These are phyloP conservation scores for Tonatia bakeri DNA, from an alignment of 2,113 vertebrate genomes.

Conservation along the genomic window DNA sequence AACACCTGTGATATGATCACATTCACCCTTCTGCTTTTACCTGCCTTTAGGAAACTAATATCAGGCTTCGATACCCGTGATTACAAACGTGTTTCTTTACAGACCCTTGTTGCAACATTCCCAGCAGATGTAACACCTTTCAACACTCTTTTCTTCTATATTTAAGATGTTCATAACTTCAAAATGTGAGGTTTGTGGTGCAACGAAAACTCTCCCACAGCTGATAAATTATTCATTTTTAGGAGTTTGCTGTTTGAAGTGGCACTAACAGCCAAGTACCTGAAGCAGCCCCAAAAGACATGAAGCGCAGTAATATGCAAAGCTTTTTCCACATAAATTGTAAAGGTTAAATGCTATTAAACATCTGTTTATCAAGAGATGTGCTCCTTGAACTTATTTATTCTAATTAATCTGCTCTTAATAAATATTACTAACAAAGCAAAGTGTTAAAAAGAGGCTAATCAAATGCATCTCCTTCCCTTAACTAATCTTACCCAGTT, in stretches of 20 bases:
- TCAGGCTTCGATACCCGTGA: slow-evolving; percentile 34
- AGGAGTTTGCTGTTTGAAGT: slow-evolving; percentile 36
- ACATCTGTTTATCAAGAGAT: slow-evolving; percentile 56
- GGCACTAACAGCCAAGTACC: slow-evolving; percentile 11
- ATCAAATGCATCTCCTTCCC: neutral
- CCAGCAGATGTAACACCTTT: neutral
- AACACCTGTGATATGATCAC: neutral
- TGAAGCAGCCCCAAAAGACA: slow-evolving; percentile 55
- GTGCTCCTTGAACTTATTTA: slow-evolving; percentile 34
- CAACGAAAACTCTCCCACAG: slow-evolving; percentile 40
- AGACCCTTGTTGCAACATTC: neutral
- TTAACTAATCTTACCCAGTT: neutral
- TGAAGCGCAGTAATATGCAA: neutral
- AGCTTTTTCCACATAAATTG: slow-evolving; percentile 27
- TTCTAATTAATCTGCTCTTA: slow-evolving; percentile 47
- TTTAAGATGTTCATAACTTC: slow-evolving; percentile 34
- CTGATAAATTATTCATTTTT: slow-evolving; percentile 69
- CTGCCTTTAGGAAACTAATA: slow-evolving; percentile 3
- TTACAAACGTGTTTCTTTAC: slow-evolving; percentile 9
- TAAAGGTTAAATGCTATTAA: slow-evolving; percentile 44
- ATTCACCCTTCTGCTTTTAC: slow-evolving; percentile 21
- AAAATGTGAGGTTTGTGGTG: slow-evolving; percentile 18
- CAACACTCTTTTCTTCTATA: neutral
- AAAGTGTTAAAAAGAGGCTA: neutral
- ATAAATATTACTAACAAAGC: slow-evolving; percentile 24